Base-by-base conservation (phyloP, 2,888 invertebrate species). In the Beris morrisii region DNA sequence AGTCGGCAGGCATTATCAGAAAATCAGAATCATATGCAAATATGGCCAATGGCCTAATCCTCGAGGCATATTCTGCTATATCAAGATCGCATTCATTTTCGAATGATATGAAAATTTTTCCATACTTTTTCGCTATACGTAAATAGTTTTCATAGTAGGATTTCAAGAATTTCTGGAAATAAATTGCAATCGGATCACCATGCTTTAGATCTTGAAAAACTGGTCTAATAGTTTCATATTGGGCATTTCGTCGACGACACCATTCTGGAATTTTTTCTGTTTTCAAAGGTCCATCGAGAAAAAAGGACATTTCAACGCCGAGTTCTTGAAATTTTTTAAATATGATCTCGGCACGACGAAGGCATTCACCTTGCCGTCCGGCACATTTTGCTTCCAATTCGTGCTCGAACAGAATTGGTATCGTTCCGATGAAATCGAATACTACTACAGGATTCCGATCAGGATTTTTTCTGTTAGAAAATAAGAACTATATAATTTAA, bases 201-300 rank as follows among this genome's bases (percentile, higher is more conserved):
- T 59, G 52, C 45, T 32, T 63, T 38, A 69, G 46, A 12, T n/a
- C 30, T 11, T 64, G 45, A 58, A 68, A 69, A 5, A 65, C 0
- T 32, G 46, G 7, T 44, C 54, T 44, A 32, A 65, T 53, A 4
- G 0, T 11, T 43, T 58, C 45, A 58, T 69, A 68, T 45, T 67
- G 61, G 9, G 13, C 6, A 45, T 68, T 68, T 28, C 50, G 46
- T 32, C 57, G 15, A n/a, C 50, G 12, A 56, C 56, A 32, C 61
- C 63, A 67, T 32, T 44, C 22, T 1, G 65, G 57, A 28, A 65
- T 46, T 65, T 68, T 68, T 7, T 43, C 9, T 44, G 30, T n/a
- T 65, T 69, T 69, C 12, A 69, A 61, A 53, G 68, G 68, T 9
- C 69, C 69, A 52, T 69, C 68, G n/a, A 66, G 5, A 50, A 68